These are phyloP conservation scores for Leptinotarsa texana DNA, from an alignment of 1,140 invertebrate genomes.

Conservation along the genomic window DNA sequence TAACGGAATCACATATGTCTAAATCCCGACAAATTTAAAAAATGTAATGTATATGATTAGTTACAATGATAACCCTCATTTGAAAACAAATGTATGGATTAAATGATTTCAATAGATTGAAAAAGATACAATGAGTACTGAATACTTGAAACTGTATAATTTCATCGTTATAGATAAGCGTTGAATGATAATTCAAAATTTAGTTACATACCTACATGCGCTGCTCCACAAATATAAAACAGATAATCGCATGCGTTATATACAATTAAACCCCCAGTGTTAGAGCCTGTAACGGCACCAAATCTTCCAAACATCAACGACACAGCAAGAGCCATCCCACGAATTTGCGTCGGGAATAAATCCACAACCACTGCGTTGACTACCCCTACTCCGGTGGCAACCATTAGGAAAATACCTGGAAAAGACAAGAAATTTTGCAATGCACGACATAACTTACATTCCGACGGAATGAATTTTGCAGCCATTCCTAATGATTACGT, in stretches of 20 bases:
- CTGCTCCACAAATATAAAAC: conserved; percentile 57
- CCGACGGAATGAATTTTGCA: no score
- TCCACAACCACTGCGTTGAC: conserved; percentile 53
- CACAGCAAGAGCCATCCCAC: conserved; percentile 63
- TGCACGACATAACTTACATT: no score
- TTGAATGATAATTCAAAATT: not conserved
- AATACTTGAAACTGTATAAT: no score
- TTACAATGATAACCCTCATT: no score
- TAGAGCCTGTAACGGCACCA: conserved; percentile 59
- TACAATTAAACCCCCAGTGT: conserved; percentile 57
- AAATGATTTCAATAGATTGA: no score
- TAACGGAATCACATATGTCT: no score
- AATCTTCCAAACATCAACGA: conserved; percentile 62
- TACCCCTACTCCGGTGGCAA: conserved; percentile 46
- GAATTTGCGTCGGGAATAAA: conserved; percentile 52
- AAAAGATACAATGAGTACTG: no score
- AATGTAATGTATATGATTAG: no score
- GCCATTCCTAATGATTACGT: no score
- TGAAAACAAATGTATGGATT: no score
- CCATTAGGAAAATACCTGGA: conserved; percentile 46
- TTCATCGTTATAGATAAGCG: no score
- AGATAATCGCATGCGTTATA: conserved; percentile 58
- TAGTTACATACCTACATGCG: conserved; percentile 52
- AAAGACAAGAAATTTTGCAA: not conserved
- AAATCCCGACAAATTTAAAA: no score